Conservation (phyloP, 1,140 invertebrate species). For the Phymastichus coffea region DNA sequence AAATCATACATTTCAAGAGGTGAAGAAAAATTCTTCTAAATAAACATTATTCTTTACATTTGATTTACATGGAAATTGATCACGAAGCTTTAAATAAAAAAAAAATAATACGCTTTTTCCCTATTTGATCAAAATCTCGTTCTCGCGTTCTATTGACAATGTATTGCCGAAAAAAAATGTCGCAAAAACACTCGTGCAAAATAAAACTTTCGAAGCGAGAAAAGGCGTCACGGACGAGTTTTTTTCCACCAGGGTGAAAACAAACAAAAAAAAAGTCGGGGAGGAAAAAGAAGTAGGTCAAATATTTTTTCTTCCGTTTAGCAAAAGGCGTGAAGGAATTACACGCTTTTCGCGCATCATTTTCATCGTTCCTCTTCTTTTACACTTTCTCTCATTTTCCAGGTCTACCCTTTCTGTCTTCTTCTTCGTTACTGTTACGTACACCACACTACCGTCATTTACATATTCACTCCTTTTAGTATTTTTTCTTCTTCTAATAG, state of each 20-base stretch:
- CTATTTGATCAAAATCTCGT: background rate
- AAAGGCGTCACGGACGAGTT: no score
- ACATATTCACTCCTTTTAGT: constrained; percentile 5
- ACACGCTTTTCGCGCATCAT: background rate
- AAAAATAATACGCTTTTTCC: background rate
- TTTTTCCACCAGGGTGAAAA: background rate
- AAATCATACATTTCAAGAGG: no score
- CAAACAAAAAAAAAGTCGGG: background rate
- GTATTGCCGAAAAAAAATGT: no score
- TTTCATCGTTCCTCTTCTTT: background rate
- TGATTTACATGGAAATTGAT: no score
- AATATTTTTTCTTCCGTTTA: constrained; percentile 5
- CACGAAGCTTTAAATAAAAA: background rate
- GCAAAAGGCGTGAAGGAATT: background rate
- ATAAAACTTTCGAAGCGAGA: no score
- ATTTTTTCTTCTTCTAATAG: constrained; percentile 15
- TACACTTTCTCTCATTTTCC: background rate
- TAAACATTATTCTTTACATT: no score
- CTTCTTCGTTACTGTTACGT: background rate
- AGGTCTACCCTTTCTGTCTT: no score
- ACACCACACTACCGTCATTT: constrained; percentile 5
- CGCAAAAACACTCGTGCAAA: no score
- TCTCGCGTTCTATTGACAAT: background rate
- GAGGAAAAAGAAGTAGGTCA: constrained; percentile 12
- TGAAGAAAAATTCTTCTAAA: no score